Conservation (phyloP, 2,888 invertebrate genomes). For the Trisateles emortualis region DNA sequence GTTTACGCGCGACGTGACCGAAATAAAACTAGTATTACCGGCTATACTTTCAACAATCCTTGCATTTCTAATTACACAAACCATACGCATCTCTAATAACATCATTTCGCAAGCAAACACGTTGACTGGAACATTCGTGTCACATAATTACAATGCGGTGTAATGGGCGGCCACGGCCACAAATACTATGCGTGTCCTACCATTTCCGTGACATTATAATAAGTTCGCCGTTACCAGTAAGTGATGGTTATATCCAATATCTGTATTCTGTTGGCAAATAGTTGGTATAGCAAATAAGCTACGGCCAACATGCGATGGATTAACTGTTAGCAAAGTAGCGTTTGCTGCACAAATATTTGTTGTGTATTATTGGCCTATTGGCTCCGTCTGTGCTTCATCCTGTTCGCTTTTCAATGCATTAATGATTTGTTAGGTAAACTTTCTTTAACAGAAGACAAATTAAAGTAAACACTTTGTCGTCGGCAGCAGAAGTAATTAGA, state of each 20-base stretch:
- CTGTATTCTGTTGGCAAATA: constrained; percentile 47
- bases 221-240: constrained; percentile 55
- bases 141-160: constrained; percentile 44
- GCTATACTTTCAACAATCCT: not conserved
- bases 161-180: constrained; percentile 45
- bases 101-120: constrained; percentile 27
- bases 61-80: constrained; percentile 14
- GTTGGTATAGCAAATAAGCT: constrained; percentile 40
- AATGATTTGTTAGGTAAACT: constrained; percentile 4
- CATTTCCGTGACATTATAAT: constrained; percentile 57
- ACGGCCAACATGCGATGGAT: constrained; percentile 40
- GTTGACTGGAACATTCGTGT: constrained; percentile 42
- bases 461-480: not conserved
- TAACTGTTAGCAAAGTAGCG: constrained; percentile 48
- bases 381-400: constrained; percentile 36
- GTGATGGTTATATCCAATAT: constrained; percentile 62
- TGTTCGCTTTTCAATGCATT: constrained; percentile 41
- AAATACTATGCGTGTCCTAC: constrained; percentile 43
- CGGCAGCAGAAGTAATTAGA: too few relatives aligned
- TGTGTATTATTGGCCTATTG: constrained; percentile 27
- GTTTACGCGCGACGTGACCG: not conserved
- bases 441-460: not conserved
- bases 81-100: constrained; percentile 26
- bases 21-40: not conserved
- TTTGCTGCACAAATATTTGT: constrained; percentile 43